Percentiles rank a stretch among this genome's conserved stretches.
Evolutionary conservation across 2,797 vertebrate species (phyloP).

Genomic region (Sebastes reedi): DNA sequence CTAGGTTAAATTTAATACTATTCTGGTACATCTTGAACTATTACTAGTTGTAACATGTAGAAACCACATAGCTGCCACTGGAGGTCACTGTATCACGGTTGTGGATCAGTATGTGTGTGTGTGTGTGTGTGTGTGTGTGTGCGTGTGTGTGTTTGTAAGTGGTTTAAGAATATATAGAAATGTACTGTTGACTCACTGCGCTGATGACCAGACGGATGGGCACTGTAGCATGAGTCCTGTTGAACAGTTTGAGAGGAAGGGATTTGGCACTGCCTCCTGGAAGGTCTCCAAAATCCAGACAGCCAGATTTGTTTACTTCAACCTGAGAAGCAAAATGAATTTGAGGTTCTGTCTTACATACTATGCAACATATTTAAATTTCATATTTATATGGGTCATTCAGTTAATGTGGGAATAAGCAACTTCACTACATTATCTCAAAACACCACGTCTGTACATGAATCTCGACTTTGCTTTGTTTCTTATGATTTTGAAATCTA

Average conservation of each 20-base stretch:
- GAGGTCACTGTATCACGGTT: not conserved
- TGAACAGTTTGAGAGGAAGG: constrained; percentile 90
- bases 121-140: too few relatives aligned
- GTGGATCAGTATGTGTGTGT: not conserved
- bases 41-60: too few relatives aligned
- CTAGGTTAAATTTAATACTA: too few relatives aligned
- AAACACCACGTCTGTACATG: not conserved
- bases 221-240: constrained; percentile 89
- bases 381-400: not conserved
- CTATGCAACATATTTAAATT: not conserved
- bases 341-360: not conserved
- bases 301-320: constrained; percentile 82
- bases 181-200: constrained; percentile 86
- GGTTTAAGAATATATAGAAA: not conserved
- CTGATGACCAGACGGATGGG: constrained; percentile 93
- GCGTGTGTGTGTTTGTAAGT: not conserved
- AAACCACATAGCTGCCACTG: not conserved
- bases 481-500: not conserved
- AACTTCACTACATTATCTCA: not conserved
- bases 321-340: constrained; percentile 78
- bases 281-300: constrained; percentile 94
- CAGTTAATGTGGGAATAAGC: not conserved
- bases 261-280: constrained; percentile 86
- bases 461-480: not conserved
- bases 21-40: too few relatives aligned